These are phyloP conservation scores for Mimas tiliae DNA, from an alignment of 2,888 invertebrate genomes.

Conservation along the genomic window DNA sequence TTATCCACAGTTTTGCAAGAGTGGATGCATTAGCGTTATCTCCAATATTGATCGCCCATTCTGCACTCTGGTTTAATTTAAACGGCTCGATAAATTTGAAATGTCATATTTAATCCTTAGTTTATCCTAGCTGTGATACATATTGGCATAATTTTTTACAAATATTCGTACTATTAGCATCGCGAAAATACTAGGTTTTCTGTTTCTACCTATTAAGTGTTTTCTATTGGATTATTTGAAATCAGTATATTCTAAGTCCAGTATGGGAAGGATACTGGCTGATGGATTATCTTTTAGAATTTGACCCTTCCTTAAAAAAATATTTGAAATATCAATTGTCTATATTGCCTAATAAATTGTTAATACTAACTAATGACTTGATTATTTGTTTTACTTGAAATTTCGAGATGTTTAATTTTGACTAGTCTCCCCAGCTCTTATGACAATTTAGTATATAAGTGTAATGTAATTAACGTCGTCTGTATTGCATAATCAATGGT, in stretches of 20 bases:
- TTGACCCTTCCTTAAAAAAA: no score
- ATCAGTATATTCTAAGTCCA: no score
- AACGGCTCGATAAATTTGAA: neutral
- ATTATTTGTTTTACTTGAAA: no score
- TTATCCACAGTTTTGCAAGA: neutral
- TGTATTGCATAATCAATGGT: conserved; percentile 19
- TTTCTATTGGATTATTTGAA: no score
- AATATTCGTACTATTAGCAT: no score
- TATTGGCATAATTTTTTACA: neutral
- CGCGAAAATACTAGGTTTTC: no score
- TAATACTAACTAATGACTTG: no score
- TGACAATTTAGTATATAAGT: neutral
- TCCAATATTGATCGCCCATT: conserved; percentile 1
- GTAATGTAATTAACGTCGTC: neutral
- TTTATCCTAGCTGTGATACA: neutral
- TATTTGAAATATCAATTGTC: no score
- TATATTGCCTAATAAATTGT: no score
- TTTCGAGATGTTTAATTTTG: neutral
- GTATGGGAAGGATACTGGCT: no score
- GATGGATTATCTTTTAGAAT: no score
- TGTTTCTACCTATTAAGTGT: no score
- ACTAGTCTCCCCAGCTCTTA: neutral
- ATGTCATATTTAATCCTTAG: neutral
- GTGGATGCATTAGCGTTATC: conserved; percentile 18
- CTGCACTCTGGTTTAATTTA: conserved; percentile 11